phyloP scores from a whole-genome alignment of 2,888 invertebrate genomes.

The Malacosoma neustria region DNA sequence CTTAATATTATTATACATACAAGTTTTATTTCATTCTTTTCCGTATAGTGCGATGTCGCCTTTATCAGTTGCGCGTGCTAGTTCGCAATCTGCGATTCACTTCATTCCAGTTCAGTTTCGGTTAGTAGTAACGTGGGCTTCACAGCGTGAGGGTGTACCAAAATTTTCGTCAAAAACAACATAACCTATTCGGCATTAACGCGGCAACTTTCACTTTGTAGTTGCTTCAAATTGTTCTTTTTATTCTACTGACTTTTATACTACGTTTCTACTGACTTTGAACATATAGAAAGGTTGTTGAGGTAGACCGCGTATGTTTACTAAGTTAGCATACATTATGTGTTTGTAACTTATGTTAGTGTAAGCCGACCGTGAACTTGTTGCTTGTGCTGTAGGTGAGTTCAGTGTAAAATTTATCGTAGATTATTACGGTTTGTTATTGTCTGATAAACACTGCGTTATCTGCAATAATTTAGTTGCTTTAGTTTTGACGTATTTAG shows the following conservation, averaged over 20 bases:
- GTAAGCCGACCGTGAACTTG: constrained; percentile 49
- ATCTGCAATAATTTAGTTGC: not conserved
- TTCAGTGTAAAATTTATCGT: constrained; percentile 9
- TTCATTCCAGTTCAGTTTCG: constrained; percentile 24
- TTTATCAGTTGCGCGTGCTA: not conserved
- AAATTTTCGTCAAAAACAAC: constrained; percentile 46
- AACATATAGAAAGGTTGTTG: not conserved
- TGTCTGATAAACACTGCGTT: not conserved
- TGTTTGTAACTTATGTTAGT: constrained; percentile 29
- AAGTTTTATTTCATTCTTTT: no score
- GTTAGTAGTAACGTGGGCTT: constrained; percentile 44
- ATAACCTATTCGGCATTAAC: constrained; percentile 47
- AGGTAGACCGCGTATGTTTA: constrained; percentile 37
- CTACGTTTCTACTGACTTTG: not conserved
- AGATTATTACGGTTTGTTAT: not conserved
- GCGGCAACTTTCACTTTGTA: constrained; percentile 40
- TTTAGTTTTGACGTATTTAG: not conserved
- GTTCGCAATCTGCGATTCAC: constrained; percentile 25
- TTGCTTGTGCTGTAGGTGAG: constrained; percentile 41
- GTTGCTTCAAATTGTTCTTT: constrained; percentile 1
- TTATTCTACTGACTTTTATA: no score
- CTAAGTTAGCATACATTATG: constrained; percentile 44
- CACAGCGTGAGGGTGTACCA: constrained; percentile 28
- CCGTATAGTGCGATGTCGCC: no score
- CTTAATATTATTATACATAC: no score